Evolutionary conservation across 2,797 vertebrate genomes (phyloP).

Genomic region (Amazonetta brasiliensis): DNA sequence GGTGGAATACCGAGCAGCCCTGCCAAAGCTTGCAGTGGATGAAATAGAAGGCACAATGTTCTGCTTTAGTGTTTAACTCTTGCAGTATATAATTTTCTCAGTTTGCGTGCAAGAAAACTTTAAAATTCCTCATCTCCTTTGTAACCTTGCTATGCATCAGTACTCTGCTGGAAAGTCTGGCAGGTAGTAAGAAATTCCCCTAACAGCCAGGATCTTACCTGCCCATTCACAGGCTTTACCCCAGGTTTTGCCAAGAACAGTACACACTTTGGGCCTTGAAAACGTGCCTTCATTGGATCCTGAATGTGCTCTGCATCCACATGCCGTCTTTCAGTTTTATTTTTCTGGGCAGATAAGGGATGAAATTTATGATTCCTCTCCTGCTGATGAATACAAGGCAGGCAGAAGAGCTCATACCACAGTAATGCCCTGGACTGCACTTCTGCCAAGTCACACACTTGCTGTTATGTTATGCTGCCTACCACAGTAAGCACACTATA

Average conservation of each 20-base stretch:
- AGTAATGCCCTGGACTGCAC: not conserved
- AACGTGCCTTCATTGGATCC: not conserved
- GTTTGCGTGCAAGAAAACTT: not conserved
- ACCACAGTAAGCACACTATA: accelerated
- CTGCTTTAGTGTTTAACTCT: not conserved
- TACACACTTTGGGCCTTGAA: not conserved
- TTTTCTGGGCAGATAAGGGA: not conserved
- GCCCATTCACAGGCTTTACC: not conserved
- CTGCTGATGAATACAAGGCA: not conserved
- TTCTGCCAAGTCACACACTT: not conserved
- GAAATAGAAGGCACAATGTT: not conserved
- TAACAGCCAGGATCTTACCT: not conserved
- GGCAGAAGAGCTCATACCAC: not conserved
- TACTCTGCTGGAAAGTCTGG: not conserved
- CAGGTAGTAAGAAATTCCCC: not conserved
- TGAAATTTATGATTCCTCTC: not conserved
- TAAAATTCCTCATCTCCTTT: not conserved
- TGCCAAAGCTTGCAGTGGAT: not conserved
- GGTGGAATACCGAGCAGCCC: not conserved
- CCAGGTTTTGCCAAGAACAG: not conserved
- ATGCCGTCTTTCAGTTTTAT: not conserved
- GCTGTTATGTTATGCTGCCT: not conserved
- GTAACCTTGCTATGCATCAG: not conserved
- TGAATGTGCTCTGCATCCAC: not conserved
- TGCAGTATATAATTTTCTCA: not conserved